Conservation (phyloP, 1,140 invertebrate species). For the Pogonomyrmex californicus region DNA sequence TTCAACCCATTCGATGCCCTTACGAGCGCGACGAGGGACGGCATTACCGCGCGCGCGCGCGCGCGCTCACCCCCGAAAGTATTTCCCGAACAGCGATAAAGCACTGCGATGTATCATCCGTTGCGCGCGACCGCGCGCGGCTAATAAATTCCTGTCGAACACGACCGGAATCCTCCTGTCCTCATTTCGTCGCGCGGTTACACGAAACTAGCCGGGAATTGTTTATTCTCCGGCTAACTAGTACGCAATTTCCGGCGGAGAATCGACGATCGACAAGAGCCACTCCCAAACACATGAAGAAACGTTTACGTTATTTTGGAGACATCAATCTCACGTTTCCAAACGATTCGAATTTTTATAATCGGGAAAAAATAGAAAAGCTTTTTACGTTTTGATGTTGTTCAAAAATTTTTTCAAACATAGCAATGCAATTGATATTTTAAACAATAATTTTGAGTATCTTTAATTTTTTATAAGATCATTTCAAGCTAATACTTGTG, state of each 20-base stretch:
- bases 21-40: conserved; percentile 48
- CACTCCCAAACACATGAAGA: background rate
- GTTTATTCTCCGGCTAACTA: conserved; percentile 38
- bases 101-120: conserved; percentile 72
- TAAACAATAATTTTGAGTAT: background rate
- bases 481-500: background rate
- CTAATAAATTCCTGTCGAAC: conserved; percentile 75
- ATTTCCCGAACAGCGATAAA: conserved; percentile 77
- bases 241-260: conserved; percentile 8
- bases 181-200: conserved; percentile 71
- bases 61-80: conserved; percentile 67
- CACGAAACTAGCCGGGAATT: conserved; percentile 63
- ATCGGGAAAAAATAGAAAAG: background rate
- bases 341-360: background rate
- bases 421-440: conserved; percentile 24
- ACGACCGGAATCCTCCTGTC: conserved; percentile 72
- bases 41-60: conserved; percentile 60
- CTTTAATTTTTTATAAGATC: background rate
- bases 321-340: background rate
- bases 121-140: conserved; percentile 55
- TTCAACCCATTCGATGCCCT: conserved; percentile 69
- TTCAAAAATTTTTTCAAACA: background rate
- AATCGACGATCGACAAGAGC: background rate
- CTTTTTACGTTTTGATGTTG: background rate
- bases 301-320: background rate